Evolutionary conservation across 2,113 vertebrate genomes (phyloP).

Genomic region (Rhinogobius similis): DNA sequence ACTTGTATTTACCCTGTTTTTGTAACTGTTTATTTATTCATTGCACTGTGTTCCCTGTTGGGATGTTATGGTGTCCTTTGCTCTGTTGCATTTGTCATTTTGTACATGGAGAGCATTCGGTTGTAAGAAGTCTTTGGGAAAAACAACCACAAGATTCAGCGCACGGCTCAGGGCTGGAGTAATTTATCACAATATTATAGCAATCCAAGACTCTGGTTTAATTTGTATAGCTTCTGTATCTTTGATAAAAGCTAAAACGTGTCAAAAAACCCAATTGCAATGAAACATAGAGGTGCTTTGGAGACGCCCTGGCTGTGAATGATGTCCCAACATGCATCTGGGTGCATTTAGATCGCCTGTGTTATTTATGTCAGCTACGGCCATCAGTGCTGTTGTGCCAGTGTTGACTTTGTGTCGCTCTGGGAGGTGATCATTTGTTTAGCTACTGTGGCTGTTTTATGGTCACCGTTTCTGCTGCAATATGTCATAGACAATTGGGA

Average conservation of each 20-base stretch:
- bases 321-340: conserved; percentile 3
- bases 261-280: not conserved
- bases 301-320: not conserved
- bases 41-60: conserved; percentile 4
- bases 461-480: not conserved
- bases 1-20: conserved; percentile 19
- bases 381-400: not conserved
- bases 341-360: not conserved
- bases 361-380: conserved; percentile 1
- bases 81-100: conserved; percentile 16
- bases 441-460: conserved; percentile 1
- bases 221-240: not conserved
- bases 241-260: conserved; percentile 6
- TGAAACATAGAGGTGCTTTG: not conserved
- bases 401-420: not conserved
- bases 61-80: conserved; percentile 7
- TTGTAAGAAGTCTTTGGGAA: conserved; percentile 8
- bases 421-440: conserved; percentile 8
- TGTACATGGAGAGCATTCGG: conserved; percentile 8
- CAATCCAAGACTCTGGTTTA: not conserved
- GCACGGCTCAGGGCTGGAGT: not conserved
- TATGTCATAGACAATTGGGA: not conserved
- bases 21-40: conserved; percentile 35
- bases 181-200: conserved; percentile 1
- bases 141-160: conserved; percentile 10